Evolutionary conservation across 2,888 invertebrate genomes (phyloP).

Genomic region (Eudasyphora cyanicolor): DNA sequence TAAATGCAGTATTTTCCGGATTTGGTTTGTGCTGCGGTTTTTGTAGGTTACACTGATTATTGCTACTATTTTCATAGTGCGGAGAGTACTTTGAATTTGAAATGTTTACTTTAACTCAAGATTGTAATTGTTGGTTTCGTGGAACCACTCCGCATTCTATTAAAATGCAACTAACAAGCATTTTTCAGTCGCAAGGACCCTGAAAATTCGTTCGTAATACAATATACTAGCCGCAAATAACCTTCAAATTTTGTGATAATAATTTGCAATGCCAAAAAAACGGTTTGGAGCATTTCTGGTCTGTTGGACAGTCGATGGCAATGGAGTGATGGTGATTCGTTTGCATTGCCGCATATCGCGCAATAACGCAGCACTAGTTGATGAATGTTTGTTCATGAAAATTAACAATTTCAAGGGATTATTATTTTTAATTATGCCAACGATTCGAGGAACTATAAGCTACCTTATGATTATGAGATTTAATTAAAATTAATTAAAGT

Average conservation of each 20-base stretch:
- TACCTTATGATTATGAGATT: too few relatives aligned
- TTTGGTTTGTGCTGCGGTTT: conserved; percentile 18
- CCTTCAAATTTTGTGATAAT: conserved; percentile 1
- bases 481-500: too few relatives aligned
- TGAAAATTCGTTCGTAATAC: conserved; percentile 12
- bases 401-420: too few relatives aligned
- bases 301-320: neutral
- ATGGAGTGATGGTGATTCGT: too few relatives aligned
- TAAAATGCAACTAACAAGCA: neutral
- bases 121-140: conserved; percentile 20
- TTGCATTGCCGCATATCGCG: too few relatives aligned
- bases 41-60: neutral
- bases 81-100: conserved; percentile 12
- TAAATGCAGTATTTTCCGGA: conserved; percentile 6
- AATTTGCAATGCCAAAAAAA: neutral
- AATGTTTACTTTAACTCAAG: conserved; percentile 17
- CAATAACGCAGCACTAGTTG: too few relatives aligned
- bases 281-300: neutral
- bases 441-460: too few relatives aligned
- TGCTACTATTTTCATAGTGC: neutral
- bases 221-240: neutral
- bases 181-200: neutral
- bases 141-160: neutral
- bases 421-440: too few relatives aligned
- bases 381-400: too few relatives aligned